Conservation (phyloP, 2,113 vertebrate genomes). For the Haemorhous mexicanus region DNA sequence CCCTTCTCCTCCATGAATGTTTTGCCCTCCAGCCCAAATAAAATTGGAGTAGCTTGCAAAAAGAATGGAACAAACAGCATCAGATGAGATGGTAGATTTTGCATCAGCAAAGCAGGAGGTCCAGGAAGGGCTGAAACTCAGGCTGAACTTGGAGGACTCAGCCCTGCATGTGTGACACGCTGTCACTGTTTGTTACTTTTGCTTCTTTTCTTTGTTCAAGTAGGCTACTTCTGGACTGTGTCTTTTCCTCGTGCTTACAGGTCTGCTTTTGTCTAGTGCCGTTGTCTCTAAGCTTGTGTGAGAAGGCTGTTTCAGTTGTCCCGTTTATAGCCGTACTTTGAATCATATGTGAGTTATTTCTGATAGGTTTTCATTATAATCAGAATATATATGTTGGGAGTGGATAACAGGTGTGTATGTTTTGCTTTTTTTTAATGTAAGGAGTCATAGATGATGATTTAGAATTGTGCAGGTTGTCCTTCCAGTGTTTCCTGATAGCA, state of each 20-base stretch:
- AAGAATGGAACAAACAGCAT: background rate
- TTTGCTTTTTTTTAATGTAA: background rate
- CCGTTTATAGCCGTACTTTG: background rate
- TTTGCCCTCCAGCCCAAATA: background rate
- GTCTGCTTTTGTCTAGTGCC: background rate
- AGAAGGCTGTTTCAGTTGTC: background rate
- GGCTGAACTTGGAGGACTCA: background rate
- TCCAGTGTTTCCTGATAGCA: background rate
- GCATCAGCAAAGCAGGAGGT: background rate
- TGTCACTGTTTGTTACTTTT: background rate
- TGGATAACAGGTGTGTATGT: background rate
- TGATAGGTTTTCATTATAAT: background rate
- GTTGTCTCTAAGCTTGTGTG: background rate
- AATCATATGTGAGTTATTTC: background rate
- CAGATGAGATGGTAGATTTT: background rate
- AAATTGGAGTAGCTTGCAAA: background rate
- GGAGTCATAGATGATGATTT: background rate
- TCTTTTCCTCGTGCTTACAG: background rate
- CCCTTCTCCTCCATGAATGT: background rate
- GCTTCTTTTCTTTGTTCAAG: background rate
- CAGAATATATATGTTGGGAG: background rate
- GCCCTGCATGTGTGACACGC: rapidly evolving
- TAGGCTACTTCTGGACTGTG: background rate
- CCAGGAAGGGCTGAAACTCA: background rate
- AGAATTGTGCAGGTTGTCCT: background rate